These are phyloP conservation scores for Glaucidium brasilianum DNA, from an alignment of 2,113 vertebrate genomes.

Conservation along the genomic window DNA sequence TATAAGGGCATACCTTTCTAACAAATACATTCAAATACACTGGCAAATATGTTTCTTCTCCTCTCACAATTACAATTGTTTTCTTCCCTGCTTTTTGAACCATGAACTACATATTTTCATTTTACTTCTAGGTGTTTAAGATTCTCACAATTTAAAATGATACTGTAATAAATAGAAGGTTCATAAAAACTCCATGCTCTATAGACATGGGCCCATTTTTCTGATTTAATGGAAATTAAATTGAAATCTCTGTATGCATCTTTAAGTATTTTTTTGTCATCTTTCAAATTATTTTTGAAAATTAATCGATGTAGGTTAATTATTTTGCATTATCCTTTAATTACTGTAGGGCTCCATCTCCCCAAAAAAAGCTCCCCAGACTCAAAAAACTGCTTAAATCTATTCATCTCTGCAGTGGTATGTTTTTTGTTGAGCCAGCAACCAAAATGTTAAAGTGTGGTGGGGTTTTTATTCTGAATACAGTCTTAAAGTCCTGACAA, in stretches of 20 bases:
- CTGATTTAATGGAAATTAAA: background rate
- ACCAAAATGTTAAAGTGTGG: background rate
- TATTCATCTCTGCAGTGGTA: background rate
- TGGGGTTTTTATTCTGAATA: background rate
- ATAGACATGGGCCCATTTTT: background rate
- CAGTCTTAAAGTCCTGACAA: background rate
- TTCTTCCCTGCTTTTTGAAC: slow-evolving; percentile 4
- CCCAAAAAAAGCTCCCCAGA: background rate
- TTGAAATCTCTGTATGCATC: background rate
- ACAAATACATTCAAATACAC: background rate
- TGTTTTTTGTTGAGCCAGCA: background rate
- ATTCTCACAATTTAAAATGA: background rate
- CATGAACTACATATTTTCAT: background rate
- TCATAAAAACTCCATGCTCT: background rate
- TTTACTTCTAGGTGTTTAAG: background rate
- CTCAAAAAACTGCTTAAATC: background rate
- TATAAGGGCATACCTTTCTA: background rate
- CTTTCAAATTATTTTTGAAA: background rate
- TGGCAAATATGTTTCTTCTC: background rate
- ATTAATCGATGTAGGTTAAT: background rate
- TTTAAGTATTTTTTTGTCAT: background rate
- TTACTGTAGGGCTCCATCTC: background rate
- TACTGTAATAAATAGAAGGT: background rate
- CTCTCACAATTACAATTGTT: background rate
- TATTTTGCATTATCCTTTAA: background rate